Evolutionary conservation across 1,140 invertebrate genomes (phyloP).

Genomic region (Rhizoglyphus robini): DNA sequence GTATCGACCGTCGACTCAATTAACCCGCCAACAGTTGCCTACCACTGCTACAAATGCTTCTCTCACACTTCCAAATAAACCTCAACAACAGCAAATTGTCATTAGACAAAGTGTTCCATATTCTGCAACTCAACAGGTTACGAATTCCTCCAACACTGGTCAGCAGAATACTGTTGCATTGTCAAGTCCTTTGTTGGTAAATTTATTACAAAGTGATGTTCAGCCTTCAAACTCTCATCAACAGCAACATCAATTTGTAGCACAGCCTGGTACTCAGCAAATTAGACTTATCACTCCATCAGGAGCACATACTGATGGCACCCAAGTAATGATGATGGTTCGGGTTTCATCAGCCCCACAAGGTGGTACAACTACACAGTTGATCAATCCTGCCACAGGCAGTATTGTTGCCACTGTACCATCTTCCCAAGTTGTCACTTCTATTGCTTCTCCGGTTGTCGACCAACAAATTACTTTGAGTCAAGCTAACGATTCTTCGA

Average conservation of each 20-base stretch:
- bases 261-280: background rate
- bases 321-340: slow-evolving; percentile 1
- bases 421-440: background rate
- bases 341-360: background rate
- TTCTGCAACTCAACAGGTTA: background rate
- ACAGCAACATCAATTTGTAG: background rate
- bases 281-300: background rate
- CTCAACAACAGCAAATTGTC: slow-evolving; percentile 14
- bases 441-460: no score
- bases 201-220: slow-evolving; percentile 68
- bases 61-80: background rate
- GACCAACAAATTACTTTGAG: no score
- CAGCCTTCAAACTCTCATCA: background rate
- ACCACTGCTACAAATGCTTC: background rate
- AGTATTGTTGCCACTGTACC: background rate
- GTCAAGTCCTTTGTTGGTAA: slow-evolving; percentile 76
- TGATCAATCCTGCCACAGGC: background rate
- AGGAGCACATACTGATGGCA: background rate
- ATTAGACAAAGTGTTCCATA: background rate
- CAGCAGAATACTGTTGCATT: slow-evolving; percentile 43
- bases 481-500: background rate
- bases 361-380: background rate
- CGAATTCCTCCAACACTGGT: background rate
- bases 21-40: slow-evolving; percentile 14
- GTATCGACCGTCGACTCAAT: background rate